phyloP scores from a whole-genome alignment of 2,888 invertebrate species.

The Synanthedon andrenaeformis region DNA sequence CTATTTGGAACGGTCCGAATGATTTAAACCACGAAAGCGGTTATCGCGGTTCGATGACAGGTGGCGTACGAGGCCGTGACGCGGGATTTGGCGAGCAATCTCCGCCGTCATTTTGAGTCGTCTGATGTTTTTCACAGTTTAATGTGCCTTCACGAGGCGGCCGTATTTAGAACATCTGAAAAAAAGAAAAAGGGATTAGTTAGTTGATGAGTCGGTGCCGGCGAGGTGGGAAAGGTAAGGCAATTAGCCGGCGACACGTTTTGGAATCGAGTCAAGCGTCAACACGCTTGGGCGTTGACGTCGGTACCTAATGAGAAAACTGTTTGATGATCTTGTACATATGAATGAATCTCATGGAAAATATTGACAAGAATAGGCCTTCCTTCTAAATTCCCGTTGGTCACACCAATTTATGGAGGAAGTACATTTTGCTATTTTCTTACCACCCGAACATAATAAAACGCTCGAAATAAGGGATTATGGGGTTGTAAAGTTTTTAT shows the following conservation, averaged over 20 bases:
- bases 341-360: no score
- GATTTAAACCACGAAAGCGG: constrained; percentile 43
- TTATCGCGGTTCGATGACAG: constrained; percentile 33
- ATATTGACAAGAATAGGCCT: no score
- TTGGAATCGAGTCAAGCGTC: constrained; percentile 36
- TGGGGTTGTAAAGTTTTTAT: neutral
- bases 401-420: no score
- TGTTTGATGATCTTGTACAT: no score
- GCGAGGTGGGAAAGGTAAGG: constrained; percentile 36
- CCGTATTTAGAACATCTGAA: constrained; percentile 55
- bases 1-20: constrained; percentile 53
- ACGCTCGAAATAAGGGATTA: neutral
- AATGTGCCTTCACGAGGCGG: constrained; percentile 32
- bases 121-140: constrained; percentile 55
- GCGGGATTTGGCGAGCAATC: constrained; percentile 51
- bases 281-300: constrained; percentile 12
- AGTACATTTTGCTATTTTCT: no score
- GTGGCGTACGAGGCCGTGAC: constrained; percentile 37
- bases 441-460: no score
- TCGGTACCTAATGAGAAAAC: neutral
- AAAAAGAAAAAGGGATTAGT: constrained; percentile 46
- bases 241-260: constrained; percentile 35
- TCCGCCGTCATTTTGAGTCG: constrained; percentile 46
- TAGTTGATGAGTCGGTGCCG: constrained; percentile 17
- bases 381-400: no score